A percentile compares a stretch with the other conserved stretches of the same genome.
Conservation (phyloP, 2,113 vertebrate genomes). For the Chauna torquata region DNA sequence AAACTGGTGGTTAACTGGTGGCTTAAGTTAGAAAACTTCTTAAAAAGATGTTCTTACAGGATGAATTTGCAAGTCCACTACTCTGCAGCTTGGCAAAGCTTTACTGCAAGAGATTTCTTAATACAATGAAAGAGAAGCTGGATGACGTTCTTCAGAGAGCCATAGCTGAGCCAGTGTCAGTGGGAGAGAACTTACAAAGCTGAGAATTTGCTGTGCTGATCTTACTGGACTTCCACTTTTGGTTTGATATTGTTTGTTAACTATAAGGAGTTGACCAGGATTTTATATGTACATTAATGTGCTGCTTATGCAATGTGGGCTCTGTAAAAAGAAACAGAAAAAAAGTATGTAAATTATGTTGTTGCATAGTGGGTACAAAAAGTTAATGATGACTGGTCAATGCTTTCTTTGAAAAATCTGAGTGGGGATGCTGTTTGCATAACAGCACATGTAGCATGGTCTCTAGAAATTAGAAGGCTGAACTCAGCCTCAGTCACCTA, state of each 20-base stretch:
- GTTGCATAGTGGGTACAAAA: neutral
- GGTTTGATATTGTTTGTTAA: neutral
- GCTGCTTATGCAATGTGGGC: neutral
- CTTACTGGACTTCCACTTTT: neutral
- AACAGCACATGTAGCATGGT: rapidly evolving
- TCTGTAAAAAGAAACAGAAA: neutral
- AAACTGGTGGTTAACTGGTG: neutral
- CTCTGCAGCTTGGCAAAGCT: neutral
- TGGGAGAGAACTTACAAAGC: neutral
- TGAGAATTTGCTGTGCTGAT: neutral
- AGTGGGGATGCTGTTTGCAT: neutral
- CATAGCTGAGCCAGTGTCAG: neutral
- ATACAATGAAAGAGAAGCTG: neutral
- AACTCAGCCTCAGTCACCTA: neutral
- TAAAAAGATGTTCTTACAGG: neutral
- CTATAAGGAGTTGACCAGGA: neutral
- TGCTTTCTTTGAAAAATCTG: neutral
- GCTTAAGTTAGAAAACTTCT: neutral
- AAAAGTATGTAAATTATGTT: neutral
- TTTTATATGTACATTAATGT: neutral
- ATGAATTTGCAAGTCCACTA: neutral
- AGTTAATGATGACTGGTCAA: rapidly evolving
- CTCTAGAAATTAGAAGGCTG: neutral
- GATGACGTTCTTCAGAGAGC: neutral
- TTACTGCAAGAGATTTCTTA: neutral